Base-by-base conservation (phyloP, 2,113 vertebrate genomes). In the Amia ocellicauda region DNA sequence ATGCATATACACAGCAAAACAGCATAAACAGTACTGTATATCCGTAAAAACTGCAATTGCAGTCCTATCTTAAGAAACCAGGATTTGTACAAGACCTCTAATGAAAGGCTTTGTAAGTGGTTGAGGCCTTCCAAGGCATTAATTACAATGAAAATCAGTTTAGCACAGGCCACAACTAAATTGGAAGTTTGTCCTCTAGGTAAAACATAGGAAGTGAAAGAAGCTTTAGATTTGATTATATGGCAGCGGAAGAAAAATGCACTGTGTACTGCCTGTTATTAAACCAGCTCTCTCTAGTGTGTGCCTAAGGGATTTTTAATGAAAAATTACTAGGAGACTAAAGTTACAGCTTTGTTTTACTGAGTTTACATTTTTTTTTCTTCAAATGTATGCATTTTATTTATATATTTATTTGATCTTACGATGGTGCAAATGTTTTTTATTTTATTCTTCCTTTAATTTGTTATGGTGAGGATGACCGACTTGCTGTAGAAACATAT, bases 111-210 rank as follows among this genome's bases (percentile, higher is more conserved):
- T 75, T 83, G 5, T 79, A 87, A 86, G 82, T 82, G 82, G 81
- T 83, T 86, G 80, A 89, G 84, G 89, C 88, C 83, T 88, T 88
- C 86, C 84, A 75, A 88, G 86, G 86, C 89, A 91, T 93, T 94
- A 90, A 92, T 92, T 92, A 91, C 90, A 90, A 88, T 88, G 85
- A 89, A 89, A 88, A 91, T 91, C 89, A 90, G 90, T 91, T 93
- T 90, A 89, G 86, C 75, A 72, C 81, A 80, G 83, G 80, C 86
- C 89, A 84, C 86, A 86, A 85, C 83, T 89, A 89, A 90, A 92
- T 89, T 86, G 83, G 88, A 91, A 90, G 89, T 84, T 69, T 77
- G 83, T 92, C 89, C 89, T 92, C 88, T 86, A 88, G 90, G 86
- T 88, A 92, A 91, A 90, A 87, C 86, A 90, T 89, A 91, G 87